Conservation (phyloP, 2,888 invertebrate genomes). For the Deilephila elpenor region DNA sequence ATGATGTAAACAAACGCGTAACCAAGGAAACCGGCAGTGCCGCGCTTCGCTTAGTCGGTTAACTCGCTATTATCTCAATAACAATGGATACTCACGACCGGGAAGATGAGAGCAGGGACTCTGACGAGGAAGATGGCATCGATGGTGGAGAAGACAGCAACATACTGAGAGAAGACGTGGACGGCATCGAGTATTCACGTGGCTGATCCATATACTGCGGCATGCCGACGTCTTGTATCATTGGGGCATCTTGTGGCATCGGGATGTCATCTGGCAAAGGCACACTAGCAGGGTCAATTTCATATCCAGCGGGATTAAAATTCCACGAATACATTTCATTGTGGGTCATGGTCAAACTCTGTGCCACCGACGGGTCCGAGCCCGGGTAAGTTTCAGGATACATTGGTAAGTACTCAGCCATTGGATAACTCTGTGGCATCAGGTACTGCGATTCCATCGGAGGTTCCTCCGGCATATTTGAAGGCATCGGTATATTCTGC, state of each 20-base stretch:
- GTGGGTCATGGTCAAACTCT: not conserved
- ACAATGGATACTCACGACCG: not conserved
- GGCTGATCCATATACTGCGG: slow-evolving; percentile 2
- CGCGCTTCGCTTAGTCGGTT: not conserved
- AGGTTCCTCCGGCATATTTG: not conserved
- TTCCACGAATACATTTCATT: not conserved
- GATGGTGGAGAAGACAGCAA: not conserved
- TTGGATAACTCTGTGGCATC: not conserved
- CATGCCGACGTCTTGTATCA: slow-evolving; percentile 5
- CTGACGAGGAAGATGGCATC: not conserved
- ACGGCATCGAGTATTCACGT: not conserved
- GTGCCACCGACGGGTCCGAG: not conserved
- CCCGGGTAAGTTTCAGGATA: not conserved
- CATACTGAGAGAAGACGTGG: not conserved
- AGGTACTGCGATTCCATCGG: too few relatives aligned
- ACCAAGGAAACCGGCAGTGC: slow-evolving; percentile 40
- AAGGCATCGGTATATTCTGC: not conserved
- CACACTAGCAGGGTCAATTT: not conserved
- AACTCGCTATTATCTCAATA: too few relatives aligned
- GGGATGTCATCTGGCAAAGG: slow-evolving; percentile 1
- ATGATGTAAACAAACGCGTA: slow-evolving; percentile 27
- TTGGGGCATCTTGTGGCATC: not conserved
- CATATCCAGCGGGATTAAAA: not conserved
- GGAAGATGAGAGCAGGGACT: not conserved
- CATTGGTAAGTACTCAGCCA: not conserved